A percentile compares a stretch with the other conserved stretches of the same genome.
Conservation (phyloP, 2,888 invertebrate species). For the Drosophila neonasuta region DNA sequence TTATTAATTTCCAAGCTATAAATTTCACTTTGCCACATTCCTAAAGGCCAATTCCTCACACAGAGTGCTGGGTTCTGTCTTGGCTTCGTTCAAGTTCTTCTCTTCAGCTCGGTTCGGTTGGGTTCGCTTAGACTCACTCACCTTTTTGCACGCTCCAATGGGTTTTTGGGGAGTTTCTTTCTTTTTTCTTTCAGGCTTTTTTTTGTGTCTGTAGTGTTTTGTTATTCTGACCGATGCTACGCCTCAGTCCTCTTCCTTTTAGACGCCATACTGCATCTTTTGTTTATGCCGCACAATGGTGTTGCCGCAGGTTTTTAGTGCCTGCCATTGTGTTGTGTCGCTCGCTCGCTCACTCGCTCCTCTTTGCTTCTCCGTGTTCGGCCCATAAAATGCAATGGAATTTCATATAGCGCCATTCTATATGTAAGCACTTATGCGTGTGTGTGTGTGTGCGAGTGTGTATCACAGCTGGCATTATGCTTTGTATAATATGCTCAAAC, state of each 20-base stretch:
- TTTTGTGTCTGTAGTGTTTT: slow-evolving; percentile 40
- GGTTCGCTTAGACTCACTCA: slow-evolving; percentile 43
- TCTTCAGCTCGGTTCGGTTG: slow-evolving; percentile 2
- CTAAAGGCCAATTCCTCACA: slow-evolving; percentile 59
- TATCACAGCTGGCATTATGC: slow-evolving; percentile 60
- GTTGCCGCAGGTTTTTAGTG: slow-evolving; percentile 73
- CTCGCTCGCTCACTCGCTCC: slow-evolving; percentile 24
- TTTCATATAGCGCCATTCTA: slow-evolving; percentile 58
- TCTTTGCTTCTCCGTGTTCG: slow-evolving; percentile 13
- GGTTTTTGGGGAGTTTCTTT: slow-evolving; percentile 28
- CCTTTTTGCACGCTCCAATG: slow-evolving; percentile 69
- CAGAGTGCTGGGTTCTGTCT: slow-evolving; percentile 10
- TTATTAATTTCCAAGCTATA: slow-evolving; percentile 77
- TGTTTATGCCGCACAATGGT: slow-evolving; percentile 72
- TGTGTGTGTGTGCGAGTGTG: slow-evolving; percentile 25
- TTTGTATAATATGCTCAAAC: slow-evolving; percentile 64
- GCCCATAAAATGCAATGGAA: slow-evolving; percentile 75
- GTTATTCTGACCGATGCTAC: slow-evolving; percentile 62
- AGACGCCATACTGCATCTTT: slow-evolving; percentile 61
- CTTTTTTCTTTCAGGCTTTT: not conserved
- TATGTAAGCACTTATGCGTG: slow-evolving; percentile 41
- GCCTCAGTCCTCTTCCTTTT: slow-evolving; percentile 29
- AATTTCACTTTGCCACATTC: slow-evolving; percentile 76
- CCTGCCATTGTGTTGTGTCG: slow-evolving; percentile 58
- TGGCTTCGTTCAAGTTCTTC: slow-evolving; percentile 8